Evolutionary conservation across 2,113 vertebrate genomes (phyloP).

Genomic region (Saguinus imperator): DNA sequence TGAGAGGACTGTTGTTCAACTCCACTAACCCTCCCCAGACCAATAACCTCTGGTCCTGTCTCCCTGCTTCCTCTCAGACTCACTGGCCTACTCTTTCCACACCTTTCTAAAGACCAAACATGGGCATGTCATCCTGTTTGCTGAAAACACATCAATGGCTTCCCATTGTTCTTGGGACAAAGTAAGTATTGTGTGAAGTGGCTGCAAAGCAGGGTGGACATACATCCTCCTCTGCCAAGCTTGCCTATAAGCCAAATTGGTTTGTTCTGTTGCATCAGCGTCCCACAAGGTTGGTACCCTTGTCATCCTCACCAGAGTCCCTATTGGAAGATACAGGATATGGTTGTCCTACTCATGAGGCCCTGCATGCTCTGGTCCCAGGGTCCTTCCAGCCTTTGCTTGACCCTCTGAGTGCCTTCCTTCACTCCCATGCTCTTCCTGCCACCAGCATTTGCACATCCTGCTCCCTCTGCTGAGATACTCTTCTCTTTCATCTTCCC

Average conservation of each 20-base stretch:
- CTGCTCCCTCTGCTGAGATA: neutral
- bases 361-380: fast-evolving
- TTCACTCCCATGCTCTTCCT: neutral
- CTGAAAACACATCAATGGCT: neutral
- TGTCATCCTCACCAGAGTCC: neutral
- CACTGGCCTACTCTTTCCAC: neutral
- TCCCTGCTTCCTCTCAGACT: neutral
- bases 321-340: fast-evolving
- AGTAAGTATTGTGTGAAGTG: fast-evolving
- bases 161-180: neutral
- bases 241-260: neutral
- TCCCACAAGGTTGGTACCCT: neutral
- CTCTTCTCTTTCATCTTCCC: no score
- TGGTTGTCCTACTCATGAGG: fast-evolving
- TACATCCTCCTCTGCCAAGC: neutral
- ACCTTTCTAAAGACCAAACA: neutral
- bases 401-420: neutral
- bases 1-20: neutral
- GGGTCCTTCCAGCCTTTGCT: neutral
- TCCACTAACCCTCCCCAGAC: neutral
- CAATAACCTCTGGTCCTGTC: neutral
- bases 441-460: neutral
- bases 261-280: neutral
- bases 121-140: neutral
- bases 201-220: neutral